These are phyloP conservation scores for Aproaerema taeniolella DNA, from an alignment of 2,888 invertebrate genomes.

Conservation along the genomic window DNA sequence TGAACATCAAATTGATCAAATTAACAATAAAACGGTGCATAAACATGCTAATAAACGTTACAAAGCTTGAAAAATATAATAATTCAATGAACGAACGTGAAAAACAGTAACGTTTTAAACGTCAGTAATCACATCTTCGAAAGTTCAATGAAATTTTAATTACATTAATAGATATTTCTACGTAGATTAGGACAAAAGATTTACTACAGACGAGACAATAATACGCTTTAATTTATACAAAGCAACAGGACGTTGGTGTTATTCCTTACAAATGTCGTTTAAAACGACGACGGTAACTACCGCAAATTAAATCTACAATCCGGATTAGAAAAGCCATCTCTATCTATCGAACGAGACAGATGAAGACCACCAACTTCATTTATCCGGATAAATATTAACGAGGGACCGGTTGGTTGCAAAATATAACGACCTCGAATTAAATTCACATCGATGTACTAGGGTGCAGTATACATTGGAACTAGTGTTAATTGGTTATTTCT, in stretches of 20 bases:
- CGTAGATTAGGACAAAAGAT: constrained; percentile 40
- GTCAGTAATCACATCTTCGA: constrained; percentile 20
- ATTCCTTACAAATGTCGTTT: constrained; percentile 60
- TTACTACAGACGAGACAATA: constrained; percentile 33
- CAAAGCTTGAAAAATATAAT: constrained; percentile 37
- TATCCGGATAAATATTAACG: constrained; percentile 10
- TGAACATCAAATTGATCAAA: constrained; percentile 57
- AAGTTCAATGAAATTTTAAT: constrained; percentile 22
- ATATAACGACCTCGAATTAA: constrained; percentile 38
- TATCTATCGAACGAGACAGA: too few species aligned
- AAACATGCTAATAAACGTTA: constrained; percentile 55
- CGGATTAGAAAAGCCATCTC: constrained; percentile 10
- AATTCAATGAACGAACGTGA: constrained; percentile 27
- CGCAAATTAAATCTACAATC: constrained; percentile 45
- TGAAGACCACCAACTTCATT: neutral
- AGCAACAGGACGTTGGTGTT: constrained; percentile 60
- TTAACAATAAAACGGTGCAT: constrained; percentile 58
- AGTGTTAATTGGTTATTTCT: constrained; percentile 41
- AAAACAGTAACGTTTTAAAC: constrained; percentile 31
- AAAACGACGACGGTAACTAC: constrained; percentile 64
- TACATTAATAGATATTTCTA: constrained; percentile 35
- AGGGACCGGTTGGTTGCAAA: constrained; percentile 32
- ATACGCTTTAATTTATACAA: constrained; percentile 51
- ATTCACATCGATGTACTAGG: constrained; percentile 37
- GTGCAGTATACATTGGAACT: constrained; percentile 44